phyloP scores from a whole-genome alignment of 2,888 invertebrate species.

The Dynastes tityus region DNA sequence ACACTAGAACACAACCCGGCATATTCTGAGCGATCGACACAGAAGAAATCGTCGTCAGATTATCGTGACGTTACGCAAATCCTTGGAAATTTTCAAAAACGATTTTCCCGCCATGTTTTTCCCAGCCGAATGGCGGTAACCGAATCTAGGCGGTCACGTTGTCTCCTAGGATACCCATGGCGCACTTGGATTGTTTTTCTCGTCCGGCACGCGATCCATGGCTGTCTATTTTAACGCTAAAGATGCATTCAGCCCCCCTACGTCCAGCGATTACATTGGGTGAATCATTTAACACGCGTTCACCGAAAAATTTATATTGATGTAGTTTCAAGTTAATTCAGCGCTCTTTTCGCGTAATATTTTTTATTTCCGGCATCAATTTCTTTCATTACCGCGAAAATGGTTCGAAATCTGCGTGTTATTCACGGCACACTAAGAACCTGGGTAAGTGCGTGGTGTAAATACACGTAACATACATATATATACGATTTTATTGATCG shows the following conservation, averaged over 20 bases:
- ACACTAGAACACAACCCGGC: too few species aligned
- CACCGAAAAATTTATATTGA: too few species aligned
- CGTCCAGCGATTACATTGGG: background rate
- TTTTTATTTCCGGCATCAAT: too few species aligned
- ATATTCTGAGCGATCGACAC: too few species aligned
- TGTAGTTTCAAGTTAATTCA: too few species aligned
- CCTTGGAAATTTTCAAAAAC: background rate
- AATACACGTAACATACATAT: slow-evolving; percentile 46
- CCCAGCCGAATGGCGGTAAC: background rate
- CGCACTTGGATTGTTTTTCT: slow-evolving; percentile 36
- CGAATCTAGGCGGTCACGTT: slow-evolving; percentile 27
- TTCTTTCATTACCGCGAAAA: background rate
- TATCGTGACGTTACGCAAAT: background rate
- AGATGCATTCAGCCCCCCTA: background rate
- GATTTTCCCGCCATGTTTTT: slow-evolving; percentile 18
- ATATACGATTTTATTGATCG: slow-evolving; percentile 58
- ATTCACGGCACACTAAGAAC: background rate
- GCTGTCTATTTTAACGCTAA: background rate
- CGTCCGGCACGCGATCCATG: background rate
- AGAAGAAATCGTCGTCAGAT: background rate
- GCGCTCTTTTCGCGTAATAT: too few species aligned
- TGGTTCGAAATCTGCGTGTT: background rate
- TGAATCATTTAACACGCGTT: slow-evolving; percentile 15
- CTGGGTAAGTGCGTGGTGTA: slow-evolving; percentile 3
- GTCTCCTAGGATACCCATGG: slow-evolving; percentile 41